Conservation (phyloP, 2,113 vertebrate genomes). For the Ardeotis arabs region DNA sequence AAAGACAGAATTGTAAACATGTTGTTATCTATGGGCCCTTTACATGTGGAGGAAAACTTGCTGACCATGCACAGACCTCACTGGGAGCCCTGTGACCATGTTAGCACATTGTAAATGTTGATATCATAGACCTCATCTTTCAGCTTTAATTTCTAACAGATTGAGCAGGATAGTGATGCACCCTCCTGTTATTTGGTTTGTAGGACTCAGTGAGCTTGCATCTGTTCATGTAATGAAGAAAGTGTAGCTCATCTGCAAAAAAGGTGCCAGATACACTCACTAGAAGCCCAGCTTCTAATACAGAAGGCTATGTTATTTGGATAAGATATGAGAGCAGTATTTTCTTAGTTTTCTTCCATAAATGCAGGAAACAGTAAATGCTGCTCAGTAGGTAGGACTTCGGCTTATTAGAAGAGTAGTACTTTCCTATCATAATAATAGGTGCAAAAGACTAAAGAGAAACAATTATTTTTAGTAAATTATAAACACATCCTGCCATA, state of each 20-base stretch:
- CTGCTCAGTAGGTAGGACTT: neutral
- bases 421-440: neutral
- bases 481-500: neutral
- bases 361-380: neutral
- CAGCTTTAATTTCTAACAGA: neutral
- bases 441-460: neutral
- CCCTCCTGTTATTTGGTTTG: neutral
- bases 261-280: rapidly evolving
- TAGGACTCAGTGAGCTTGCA: neutral
- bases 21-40: rapidly evolving
- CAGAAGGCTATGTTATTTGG: neutral
- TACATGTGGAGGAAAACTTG: neutral
- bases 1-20: neutral
- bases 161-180: neutral
- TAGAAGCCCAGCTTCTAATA: neutral
- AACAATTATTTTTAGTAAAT: neutral
- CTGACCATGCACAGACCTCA: neutral
- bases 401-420: neutral
- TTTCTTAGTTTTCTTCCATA: neutral
- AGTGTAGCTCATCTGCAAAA: neutral
- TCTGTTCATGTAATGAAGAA: neutral
- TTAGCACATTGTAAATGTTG: neutral
- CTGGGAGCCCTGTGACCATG: neutral
- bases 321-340: too few relatives aligned
- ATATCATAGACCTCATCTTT: neutral